Evolutionary conservation across 2,888 invertebrate species (phyloP), one percentile per base, ranked within the genome.

Genomic region (Drosophila parthenogenetica): DNA sequence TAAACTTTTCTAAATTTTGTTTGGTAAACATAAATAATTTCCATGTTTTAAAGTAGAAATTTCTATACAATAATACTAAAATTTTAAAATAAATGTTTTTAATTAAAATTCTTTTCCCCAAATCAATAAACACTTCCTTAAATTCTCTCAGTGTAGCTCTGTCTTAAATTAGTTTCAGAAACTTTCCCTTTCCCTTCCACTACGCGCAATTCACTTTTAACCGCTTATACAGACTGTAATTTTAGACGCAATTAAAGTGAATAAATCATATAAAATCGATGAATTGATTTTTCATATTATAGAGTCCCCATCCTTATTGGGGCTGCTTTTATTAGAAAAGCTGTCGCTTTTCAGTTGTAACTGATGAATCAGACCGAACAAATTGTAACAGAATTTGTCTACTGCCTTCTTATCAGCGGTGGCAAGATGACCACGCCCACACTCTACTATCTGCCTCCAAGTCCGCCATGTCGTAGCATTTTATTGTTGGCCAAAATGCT

Each of bases 391-490:
- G 91, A 92, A 85, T 92, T 92, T 86, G 92, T 92, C 68, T 92
- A 91, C 86, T 92, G 90, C 81, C 81, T 92, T 68, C 77, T 92
- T 69, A 87, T 90, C 79, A 92, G 92, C 78, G 91, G 92, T 66
- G 91, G 91, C 14, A 92, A 90, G 73, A 92, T 92, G 92, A 80
- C 83, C 13, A 81, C 89, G 67, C 92, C 91, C 19, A 87, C 90
- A 11, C 78, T 95, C 49, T 95, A 95, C 90, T 94, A 93, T 90
- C 79, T 93, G 43, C 93, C 93, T 0, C 91, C 92, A 32, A 95
- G 95, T 89, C 93, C 95, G 29, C 94, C 95, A 0, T 94, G 94
- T 77, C 93, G 95, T 40, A 90, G 94, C 29, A 93, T 94, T 40
- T 89, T 94, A 79, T 87, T 95, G 84, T 86, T 94, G 63, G 94